Evolutionary conservation across 2,888 invertebrate genomes (phyloP), one percentile per base, ranked within the genome.

Genomic region (Agrochola circellaris): DNA sequence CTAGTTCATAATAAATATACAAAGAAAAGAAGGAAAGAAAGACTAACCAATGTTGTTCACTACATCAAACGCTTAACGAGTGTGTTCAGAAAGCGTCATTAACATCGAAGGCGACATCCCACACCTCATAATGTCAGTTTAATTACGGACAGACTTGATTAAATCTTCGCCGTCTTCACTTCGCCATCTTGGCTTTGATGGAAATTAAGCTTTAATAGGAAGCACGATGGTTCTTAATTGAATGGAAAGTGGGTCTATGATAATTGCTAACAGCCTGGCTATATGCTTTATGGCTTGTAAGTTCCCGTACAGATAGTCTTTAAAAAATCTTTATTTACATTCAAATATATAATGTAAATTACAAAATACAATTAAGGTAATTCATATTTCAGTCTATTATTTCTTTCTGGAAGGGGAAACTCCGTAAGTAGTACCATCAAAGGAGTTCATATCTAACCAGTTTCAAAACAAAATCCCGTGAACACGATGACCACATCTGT

Each of bases 91-190:
- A 79, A 75, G 67, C 70, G 80, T 82, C 87, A 83, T 90, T 89
- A 90, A 90, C 85, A 85, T 80, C 76, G 78, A 81, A 79, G 85
- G 87, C 64, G 85, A 89, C 90, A 86, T 83, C 83, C 54, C 75
- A 85, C 87, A 89, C 89, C 88, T 89, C 89, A 87, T 91, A 90
- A 90, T 90, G 90, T 88, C 91, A 86, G 85, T 88, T 91, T 91
- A 78, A 91, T 91, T 90, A 89, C 83, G 81, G 76, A 66, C 75
- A 23, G 86, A 70, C 88, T 91, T 91, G 88, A 91, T 91, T 91
- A 89, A 90, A 90, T 88, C 90, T 89, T 84, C 77, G 66, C 81
- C 83, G 87, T 75, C 73, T 84, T 84, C 68, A 73, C 77, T 73
- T 66, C 64, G 48, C 70, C 51, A 64, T 64, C 74, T 74, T 58